Evolutionary conservation across 30 jellyfish, hydroid and myxozoan genomes (phyloP), one percentile per base, ranked within the genome.

Genomic region (Chironex yamaguchii): DNA sequence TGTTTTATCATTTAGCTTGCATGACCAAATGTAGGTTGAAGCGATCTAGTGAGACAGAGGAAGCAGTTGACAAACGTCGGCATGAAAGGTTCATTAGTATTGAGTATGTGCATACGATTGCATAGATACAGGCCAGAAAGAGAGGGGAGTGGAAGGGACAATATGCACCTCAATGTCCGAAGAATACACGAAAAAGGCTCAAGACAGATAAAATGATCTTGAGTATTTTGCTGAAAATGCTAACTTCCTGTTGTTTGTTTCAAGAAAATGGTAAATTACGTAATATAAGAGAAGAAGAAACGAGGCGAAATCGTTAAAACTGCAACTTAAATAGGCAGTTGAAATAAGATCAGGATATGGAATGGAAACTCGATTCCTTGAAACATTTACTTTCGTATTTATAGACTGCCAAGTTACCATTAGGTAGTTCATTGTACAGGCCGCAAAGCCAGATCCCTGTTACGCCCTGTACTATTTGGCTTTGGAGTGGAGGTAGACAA

Each of bases 401-500:
- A n/a, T n/a, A n/a, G 48, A 28, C 24, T 32, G 17, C 4, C 87
- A 72, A 36, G 0, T 65, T 33, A 21, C 79, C 53, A 65, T 86
- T 48, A 89, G 79, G 22, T 91, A 86, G 20, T 52, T 66, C 79
- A 86, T 86, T 42, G 51, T 67, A 36, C 91, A 86, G 67, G 91
- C 91, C 22, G 76, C 96, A 26, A 34, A 36, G 49, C 91, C 91
- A 84, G 87, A 32, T 26, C 86, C 52, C 25, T 85, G 31, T 42
- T 86, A 49, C 30, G 75, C 68, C 91, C 91, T 6, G 70, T 71
- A 3, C 88, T 86, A 34, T 86, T 86, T 34, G 86, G 92, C 24
- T 1, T 76, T 63, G 96, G 92, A 25, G 96, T 86, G 21, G 92
- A 86, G 9, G 36, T 86, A 25, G 91, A 86, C 34, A 72, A 73